Evolutionary conservation across 2,113 vertebrate genomes (phyloP).

Genomic region (Pygoscelis antarcticus): DNA sequence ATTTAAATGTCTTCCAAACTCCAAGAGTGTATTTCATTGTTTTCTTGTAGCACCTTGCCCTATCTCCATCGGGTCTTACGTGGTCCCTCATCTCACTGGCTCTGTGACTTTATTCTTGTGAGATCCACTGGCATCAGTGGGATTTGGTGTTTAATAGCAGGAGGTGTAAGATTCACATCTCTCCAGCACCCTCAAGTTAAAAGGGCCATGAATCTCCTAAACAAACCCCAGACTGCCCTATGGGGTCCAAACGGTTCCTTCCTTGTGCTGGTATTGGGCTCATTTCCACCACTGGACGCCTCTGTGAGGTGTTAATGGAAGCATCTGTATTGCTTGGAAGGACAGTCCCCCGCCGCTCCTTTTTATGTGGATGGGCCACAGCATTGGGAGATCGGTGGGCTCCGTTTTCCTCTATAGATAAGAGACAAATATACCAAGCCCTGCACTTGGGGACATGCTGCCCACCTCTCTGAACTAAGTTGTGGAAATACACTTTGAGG

Average conservation of each 20-base stretch:
- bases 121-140: neutral
- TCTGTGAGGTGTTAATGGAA: neutral
- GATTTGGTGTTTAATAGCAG: neutral
- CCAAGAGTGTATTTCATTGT: neutral
- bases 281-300: neutral
- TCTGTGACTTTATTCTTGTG: neutral
- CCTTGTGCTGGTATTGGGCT: neutral
- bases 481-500: neutral
- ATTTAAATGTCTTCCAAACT: neutral
- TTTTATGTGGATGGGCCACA: neutral
- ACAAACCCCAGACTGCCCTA: neutral
- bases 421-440: neutral
- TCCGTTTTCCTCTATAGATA: neutral
- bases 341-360: neutral
- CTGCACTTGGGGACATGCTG: neutral
- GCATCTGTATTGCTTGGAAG: neutral
- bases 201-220: neutral
- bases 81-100: neutral
- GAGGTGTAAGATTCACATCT: neutral
- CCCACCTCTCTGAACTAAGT: neutral
- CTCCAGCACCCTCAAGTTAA: neutral
- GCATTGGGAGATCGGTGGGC: neutral
- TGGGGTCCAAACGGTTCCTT: neutral
- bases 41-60: neutral
- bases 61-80: neutral